phyloP scores from a whole-genome alignment of 2,797 vertebrate species.

The Capromys pilorides region DNA sequence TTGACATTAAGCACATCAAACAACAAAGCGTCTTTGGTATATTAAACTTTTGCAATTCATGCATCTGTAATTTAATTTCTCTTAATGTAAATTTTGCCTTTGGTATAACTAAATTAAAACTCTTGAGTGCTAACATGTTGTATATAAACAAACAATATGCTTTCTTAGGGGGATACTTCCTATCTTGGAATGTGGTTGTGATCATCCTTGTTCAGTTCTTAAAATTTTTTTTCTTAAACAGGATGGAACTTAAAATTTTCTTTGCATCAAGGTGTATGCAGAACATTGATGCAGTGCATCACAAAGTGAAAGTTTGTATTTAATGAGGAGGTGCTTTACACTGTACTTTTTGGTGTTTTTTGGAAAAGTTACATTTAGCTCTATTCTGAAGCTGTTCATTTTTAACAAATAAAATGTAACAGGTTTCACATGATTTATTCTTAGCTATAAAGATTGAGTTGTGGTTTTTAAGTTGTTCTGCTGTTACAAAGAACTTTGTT shows the following conservation, averaged over 20 bases:
- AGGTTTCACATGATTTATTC: constrained; percentile 83
- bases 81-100: constrained; percentile 82
- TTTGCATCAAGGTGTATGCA: constrained; percentile 88
- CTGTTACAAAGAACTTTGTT: constrained; percentile 51
- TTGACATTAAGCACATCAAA: constrained; percentile 74
- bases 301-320: constrained; percentile 88
- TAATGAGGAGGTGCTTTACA: constrained; percentile 87
- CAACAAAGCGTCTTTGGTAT: constrained; percentile 76
- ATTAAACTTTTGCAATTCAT: constrained; percentile 77
- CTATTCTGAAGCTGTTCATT: constrained; percentile 87
- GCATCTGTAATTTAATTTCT: constrained; percentile 79
- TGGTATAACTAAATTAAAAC: constrained; percentile 76
- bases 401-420: constrained; percentile 87
- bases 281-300: constrained; percentile 90
- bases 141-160: constrained; percentile 71
- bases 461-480: constrained; percentile 63
- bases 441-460: constrained; percentile 71
- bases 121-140: constrained; percentile 70
- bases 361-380: constrained; percentile 87
- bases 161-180: constrained; percentile 62
- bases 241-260: constrained; percentile 84
- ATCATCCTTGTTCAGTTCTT: constrained; percentile 82
- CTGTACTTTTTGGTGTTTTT: constrained; percentile 89
- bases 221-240: constrained; percentile 69
- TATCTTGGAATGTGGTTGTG: constrained; percentile 80